Evolutionary conservation across 2,113 vertebrate species (phyloP), one percentile per base, ranked within the genome.

Genomic region (Chitala chitala): DNA sequence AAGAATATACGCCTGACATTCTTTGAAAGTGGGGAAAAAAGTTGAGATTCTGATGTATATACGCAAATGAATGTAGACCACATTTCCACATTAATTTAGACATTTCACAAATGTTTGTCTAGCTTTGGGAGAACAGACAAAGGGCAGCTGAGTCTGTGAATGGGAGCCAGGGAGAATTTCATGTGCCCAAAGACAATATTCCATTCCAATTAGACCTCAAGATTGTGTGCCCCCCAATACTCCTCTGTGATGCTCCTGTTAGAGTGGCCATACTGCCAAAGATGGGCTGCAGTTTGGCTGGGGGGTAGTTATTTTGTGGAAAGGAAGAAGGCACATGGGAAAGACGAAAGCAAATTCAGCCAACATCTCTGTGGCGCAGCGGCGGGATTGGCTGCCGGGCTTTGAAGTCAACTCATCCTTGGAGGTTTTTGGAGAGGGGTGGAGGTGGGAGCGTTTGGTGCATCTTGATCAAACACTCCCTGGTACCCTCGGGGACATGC

Each of bases 351-450:
- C 26, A 81, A 86, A 85, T 86, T 82, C 83, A 85, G 82, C 82
- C 78, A 77, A 81, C 81, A 66, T 81, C 84, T 76, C 68, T 56
- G 26, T 2, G 81, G 78, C 82, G 84, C 87, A 84, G 84, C 88
- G 81, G 79, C 63, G 74, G 83, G 84, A 86, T 84, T 78, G 81
- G 74, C 78, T 72, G 29, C 36, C 3, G 65, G 78, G 73, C 87
- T 89, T 88, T 90, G 86, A 89, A 87, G 87, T 86, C 78, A 36
- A 81, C 46, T 74, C 83, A 78, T 83, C 76, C 55, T 64, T 44
- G 50, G 82, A 80, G 81, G 81, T 82, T 83, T 76, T 56, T 56
- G 75, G 42, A 13, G 76, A 72, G 72, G 77, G 38, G 64, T 80
- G 55, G 59, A 63, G 38, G 71, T 71, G 22, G 74, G 73, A 36